Evolutionary conservation across 1,140 invertebrate species (phyloP), one percentile per base, ranked within the genome.

Genomic region (Chrysoperla carnea): DNA sequence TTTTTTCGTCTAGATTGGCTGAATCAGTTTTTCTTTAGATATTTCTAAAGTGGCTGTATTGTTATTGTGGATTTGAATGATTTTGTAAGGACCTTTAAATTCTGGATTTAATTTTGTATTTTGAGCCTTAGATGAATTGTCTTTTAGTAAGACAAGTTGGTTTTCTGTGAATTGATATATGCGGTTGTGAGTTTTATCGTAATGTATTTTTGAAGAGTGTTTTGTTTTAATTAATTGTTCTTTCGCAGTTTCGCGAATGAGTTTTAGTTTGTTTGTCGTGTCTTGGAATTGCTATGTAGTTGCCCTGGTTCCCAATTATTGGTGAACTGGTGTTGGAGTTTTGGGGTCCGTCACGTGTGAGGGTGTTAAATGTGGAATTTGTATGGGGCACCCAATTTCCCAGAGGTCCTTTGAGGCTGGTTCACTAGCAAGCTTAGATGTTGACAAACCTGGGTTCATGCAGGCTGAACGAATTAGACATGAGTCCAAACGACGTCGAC

Each of bases 231-330:
- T 46, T 28, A 51, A 27, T 45, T 57, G 52, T 44, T 50, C 37
- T 44, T 45, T 43, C 4, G 58, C 57, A n/a, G 58, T 49, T 50
- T 53, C 31, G 28, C 50, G 50, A 8, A 49, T 45, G 17, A 50
- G 46, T 28, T 53, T 46, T 42, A 61, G 39, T 55, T 54, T 56
- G 17, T 48, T 45, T 52, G 57, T 49, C 29, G 60, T 38, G 9
- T 55, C 40, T 9, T 36, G 28, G n/a, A n/a, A n/a, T n/a, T n/a
- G n/a, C n/a, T n/a, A n/a, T n/a, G n/a, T n/a, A n/a, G n/a, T n/a
- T n/a, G n/a, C n/a, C n/a, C n/a, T n/a, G n/a, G n/a, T n/a, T n/a
- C n/a, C n/a, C n/a, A n/a, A n/a, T n/a, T n/a, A n/a, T n/a, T n/a
- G n/a, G n/a, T n/a, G n/a, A n/a, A n/a, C n/a, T n/a, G n/a, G n/a